phyloP scores from a whole-genome alignment of 1,140 invertebrate genomes.

The Melitaea cinxia region DNA sequence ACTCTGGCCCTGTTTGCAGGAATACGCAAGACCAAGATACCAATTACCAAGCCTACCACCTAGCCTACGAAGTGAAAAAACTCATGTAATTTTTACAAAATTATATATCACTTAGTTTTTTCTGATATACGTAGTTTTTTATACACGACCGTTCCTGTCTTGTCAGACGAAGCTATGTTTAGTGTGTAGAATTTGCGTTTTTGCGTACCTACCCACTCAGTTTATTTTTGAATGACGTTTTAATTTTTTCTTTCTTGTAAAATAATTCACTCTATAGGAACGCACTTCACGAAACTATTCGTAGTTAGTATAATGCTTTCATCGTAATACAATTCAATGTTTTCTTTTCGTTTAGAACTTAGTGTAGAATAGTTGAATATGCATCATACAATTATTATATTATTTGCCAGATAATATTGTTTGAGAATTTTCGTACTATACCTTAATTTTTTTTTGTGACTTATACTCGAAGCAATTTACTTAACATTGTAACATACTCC shows the following conservation, averaged over 20 bases:
- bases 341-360: neutral
- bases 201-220: no score
- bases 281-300: conserved; percentile 18
- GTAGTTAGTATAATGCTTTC: conserved; percentile 7
- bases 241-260: neutral
- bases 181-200: conserved; percentile 17
- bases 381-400: conserved; percentile 36
- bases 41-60: conserved; percentile 97
- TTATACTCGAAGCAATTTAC: conserved; percentile 20
- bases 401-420: conserved; percentile 32
- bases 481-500: conserved; percentile 3
- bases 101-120: conserved; percentile 64
- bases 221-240: neutral
- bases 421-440: conserved; percentile 10
- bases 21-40: conserved; percentile 90
- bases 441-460: conserved; percentile 14
- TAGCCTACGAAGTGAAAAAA: conserved; percentile 99
- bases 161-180: conserved; percentile 20
- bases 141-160: conserved; percentile 9
- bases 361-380: conserved; percentile 1
- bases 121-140: conserved; percentile 42
- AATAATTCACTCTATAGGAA: neutral
- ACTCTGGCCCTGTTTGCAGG: conserved; percentile 80
- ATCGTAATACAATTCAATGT: neutral
- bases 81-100: conserved; percentile 93